These are phyloP conservation scores for Brachymystax lenok DNA, from an alignment of 2,797 vertebrate species.

Conservation along the genomic window DNA sequence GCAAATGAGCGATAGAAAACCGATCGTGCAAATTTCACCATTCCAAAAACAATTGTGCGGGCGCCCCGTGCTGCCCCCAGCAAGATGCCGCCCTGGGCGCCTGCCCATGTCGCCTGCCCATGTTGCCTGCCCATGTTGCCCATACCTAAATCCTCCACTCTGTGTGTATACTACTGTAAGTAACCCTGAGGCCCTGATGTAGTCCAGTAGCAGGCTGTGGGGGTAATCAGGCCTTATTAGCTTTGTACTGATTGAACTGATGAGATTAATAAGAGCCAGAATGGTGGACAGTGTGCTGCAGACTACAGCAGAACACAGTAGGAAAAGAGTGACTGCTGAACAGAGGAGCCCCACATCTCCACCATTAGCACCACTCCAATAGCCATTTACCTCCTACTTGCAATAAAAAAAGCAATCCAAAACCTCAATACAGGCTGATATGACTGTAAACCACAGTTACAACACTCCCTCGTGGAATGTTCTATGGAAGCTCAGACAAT, in stretches of 20 bases:
- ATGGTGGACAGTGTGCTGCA: constrained; percentile 48
- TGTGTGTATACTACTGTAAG: constrained; percentile 22
- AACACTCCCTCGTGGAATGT: neutral
- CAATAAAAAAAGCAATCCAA: no score
- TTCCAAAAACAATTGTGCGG: no score
- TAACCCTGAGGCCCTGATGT: constrained; percentile 53
- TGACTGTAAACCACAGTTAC: neutral
- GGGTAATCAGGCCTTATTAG: constrained; percentile 68
- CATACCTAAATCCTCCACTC: no score
- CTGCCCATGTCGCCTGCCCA: no score
- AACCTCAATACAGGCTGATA: neutral
- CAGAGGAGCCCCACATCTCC: constrained; percentile 21
- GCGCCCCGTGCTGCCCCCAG: no score
- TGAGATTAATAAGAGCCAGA: constrained; percentile 64
- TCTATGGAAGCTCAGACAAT: constrained; percentile 1
- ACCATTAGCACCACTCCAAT: neutral
- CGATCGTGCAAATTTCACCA: no score
- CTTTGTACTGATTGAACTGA: constrained; percentile 62
- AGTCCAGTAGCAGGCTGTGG: constrained; percentile 28
- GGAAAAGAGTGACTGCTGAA: constrained; percentile 16
- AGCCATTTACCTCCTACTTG: neutral
- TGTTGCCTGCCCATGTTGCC: no score
- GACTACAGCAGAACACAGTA: constrained; percentile 37
- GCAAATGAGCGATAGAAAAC: no score
- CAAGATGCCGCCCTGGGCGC: no score